These are phyloP conservation scores for Pseudorhiza aurosa DNA, from an alignment of 30 jellyfish, hydroid and myxozoan genomes.

Conservation along the genomic window DNA sequence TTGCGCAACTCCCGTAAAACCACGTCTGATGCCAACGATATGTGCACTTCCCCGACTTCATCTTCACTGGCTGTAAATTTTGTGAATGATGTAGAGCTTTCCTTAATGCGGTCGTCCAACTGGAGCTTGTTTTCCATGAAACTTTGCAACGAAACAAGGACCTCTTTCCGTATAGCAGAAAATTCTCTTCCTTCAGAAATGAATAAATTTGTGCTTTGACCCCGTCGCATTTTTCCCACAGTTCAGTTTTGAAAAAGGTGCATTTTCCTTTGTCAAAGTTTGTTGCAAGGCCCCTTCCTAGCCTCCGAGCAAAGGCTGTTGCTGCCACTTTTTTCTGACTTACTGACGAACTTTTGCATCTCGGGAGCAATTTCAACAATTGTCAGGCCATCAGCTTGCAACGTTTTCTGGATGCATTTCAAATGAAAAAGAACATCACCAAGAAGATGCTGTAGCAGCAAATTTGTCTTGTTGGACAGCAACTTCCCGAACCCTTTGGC, in stretches of 20 bases:
- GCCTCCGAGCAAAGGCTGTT: slow-evolving; percentile 19
- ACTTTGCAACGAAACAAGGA: slow-evolving; percentile 2
- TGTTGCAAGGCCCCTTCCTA: slow-evolving; percentile 12
- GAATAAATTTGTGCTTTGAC: neutral
- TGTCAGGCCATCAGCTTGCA: too few relatives aligned
- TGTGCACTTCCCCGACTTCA: slow-evolving; percentile 26
- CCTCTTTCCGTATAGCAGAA: slow-evolving; percentile 23
- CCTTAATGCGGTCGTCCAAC: slow-evolving; percentile 6
- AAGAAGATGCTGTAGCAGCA: neutral
- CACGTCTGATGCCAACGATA: slow-evolving; percentile 26
- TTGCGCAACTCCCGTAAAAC: too few relatives aligned
- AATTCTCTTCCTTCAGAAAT: slow-evolving; percentile 31
- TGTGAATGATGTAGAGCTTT: neutral
- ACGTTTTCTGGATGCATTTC: neutral
- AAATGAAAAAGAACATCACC: slow-evolving; percentile 14
- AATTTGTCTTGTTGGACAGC: too few relatives aligned
- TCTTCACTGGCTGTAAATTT: slow-evolving; percentile 35
- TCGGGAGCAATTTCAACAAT: too few relatives aligned
- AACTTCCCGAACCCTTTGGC: too few relatives aligned
- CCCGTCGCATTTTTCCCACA: slow-evolving; percentile 33
- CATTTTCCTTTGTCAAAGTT: neutral
- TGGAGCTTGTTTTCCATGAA: slow-evolving; percentile 1
- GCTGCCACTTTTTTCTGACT: slow-evolving; percentile 6
- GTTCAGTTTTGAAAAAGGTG: neutral
- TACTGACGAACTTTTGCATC: too few relatives aligned